A percentile compares a stretch with the other conserved stretches of the same genome.
These are phyloP conservation scores for Scaptomyza parva DNA, from an alignment of 2,888 invertebrate genomes.

Conservation along the genomic window DNA sequence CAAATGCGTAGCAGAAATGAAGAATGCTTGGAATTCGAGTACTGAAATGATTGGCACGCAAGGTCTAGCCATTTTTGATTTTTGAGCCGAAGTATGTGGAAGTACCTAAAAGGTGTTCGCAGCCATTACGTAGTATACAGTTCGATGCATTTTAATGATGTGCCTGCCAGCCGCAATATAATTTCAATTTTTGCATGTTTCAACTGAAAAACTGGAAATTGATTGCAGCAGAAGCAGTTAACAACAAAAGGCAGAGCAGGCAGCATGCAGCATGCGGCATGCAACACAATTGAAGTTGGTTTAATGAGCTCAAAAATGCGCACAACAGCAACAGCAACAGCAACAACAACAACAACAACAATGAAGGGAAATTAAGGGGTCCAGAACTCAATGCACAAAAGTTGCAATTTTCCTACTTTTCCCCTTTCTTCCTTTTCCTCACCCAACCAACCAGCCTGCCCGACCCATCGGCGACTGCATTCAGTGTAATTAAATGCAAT, in stretches of 20 bases:
- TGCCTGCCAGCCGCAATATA: slow-evolving; percentile 63
- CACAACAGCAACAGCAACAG: slow-evolving; percentile 76
- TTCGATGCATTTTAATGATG: slow-evolving; percentile 76
- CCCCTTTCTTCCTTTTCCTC: too few species aligned
- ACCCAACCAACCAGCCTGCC: neutral
- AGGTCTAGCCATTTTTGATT: slow-evolving; percentile 19
- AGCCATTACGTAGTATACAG: slow-evolving; percentile 56
- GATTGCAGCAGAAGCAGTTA: slow-evolving; percentile 52
- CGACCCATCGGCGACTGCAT: slow-evolving; percentile 25
- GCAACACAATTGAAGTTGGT: slow-evolving; percentile 72
- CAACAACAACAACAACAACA: too few species aligned
- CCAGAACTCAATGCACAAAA: slow-evolving; percentile 26
- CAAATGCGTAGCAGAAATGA: slow-evolving; percentile 15
- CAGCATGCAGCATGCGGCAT: slow-evolving; percentile 17
- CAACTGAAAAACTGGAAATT: slow-evolving; percentile 72
- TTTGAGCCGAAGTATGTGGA: neutral
- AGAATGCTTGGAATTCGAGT: slow-evolving; percentile 55
- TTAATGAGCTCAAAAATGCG: slow-evolving; percentile 77
- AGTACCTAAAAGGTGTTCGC: slow-evolving; percentile 52
- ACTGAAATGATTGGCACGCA: slow-evolving; percentile 45
- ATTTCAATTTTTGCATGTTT: slow-evolving; percentile 76
- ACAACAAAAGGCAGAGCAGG: slow-evolving; percentile 33
- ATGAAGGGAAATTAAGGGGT: slow-evolving; percentile 37
- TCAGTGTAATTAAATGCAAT: slow-evolving; percentile 77
- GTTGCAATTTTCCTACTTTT: slow-evolving; percentile 50